Conservation (phyloP, 2,113 vertebrate species). For the Indicator maculatus region DNA sequence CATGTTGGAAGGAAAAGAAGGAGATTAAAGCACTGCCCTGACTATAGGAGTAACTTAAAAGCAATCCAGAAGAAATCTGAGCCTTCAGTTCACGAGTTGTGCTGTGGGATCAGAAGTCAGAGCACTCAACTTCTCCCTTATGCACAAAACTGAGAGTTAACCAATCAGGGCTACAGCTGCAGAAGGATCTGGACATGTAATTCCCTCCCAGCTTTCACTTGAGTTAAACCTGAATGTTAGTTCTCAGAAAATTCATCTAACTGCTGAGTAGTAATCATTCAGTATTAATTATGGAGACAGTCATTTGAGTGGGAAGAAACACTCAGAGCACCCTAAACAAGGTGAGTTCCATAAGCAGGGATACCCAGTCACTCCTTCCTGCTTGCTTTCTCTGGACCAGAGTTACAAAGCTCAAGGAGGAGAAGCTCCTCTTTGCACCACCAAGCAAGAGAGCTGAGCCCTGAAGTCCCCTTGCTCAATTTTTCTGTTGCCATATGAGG, state of each 20-base stretch:
- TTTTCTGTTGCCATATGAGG: neutral
- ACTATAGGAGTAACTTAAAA: neutral
- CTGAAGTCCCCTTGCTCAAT: neutral
- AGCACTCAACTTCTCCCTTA: neutral
- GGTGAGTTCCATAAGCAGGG: neutral
- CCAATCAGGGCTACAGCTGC: too few relatives aligned
- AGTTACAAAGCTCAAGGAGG: neutral
- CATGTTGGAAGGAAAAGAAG: neutral
- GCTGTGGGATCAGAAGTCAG: neutral
- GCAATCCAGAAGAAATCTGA: neutral
- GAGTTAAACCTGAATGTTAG: neutral
- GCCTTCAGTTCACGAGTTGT: neutral
- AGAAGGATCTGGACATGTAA: neutral
- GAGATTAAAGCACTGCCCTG: neutral
- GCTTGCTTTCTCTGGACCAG: neutral
- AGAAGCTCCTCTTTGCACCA: neutral
- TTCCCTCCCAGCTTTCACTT: neutral
- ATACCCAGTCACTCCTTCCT: neutral
- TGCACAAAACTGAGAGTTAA: neutral
- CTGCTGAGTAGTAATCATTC: neutral
- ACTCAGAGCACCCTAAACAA: rapidly evolving
- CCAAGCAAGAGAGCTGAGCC: neutral
- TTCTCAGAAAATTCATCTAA: neutral
- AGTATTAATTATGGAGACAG: neutral
- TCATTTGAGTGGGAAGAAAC: neutral